Evolutionary conservation across 2,797 vertebrate genomes (phyloP).

Genomic region (Hydrocynus forskahlii): DNA sequence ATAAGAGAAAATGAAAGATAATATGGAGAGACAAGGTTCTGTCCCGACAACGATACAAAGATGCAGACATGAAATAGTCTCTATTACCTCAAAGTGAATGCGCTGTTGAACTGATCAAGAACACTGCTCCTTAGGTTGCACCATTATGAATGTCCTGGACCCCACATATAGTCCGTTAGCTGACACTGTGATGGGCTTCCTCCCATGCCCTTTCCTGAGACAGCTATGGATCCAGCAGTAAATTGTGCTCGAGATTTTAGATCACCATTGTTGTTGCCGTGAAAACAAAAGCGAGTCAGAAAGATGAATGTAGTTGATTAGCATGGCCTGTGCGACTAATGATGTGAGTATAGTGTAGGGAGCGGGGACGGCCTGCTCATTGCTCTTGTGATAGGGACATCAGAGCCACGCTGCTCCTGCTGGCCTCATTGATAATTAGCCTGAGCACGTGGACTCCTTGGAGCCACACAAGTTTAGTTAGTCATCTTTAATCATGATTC

Average conservation of each 20-base stretch:
- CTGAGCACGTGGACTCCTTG: slow-evolving; percentile 61
- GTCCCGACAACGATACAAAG: neutral
- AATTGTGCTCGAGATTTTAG: slow-evolving; percentile 24
- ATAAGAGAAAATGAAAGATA: no score
- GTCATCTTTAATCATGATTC: slow-evolving; percentile 97
- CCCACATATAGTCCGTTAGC: slow-evolving; percentile 13
- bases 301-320: slow-evolving; percentile 75
- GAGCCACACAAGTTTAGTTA: slow-evolving; percentile 64
- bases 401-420: slow-evolving; percentile 71
- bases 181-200: neutral
- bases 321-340: slow-evolving; percentile 74
- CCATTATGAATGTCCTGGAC: neutral
- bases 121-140: neutral
- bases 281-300: slow-evolving; percentile 66
- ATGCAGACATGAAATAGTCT: neutral
- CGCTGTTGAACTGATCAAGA: slow-evolving; percentile 9
- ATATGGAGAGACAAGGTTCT: no score
- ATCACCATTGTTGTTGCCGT: slow-evolving; percentile 63
- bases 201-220: neutral
- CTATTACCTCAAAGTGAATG: slow-evolving; percentile 2
- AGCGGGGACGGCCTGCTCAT: slow-evolving; percentile 68
- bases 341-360: slow-evolving; percentile 73
- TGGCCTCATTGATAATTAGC: slow-evolving; percentile 73
- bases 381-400: slow-evolving; percentile 71
- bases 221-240: neutral